A percentile compares a stretch with the other conserved stretches of the same genome.
phyloP scores from a whole-genome alignment of 2,113 vertebrate species.

The Eubucco bourcierii region DNA sequence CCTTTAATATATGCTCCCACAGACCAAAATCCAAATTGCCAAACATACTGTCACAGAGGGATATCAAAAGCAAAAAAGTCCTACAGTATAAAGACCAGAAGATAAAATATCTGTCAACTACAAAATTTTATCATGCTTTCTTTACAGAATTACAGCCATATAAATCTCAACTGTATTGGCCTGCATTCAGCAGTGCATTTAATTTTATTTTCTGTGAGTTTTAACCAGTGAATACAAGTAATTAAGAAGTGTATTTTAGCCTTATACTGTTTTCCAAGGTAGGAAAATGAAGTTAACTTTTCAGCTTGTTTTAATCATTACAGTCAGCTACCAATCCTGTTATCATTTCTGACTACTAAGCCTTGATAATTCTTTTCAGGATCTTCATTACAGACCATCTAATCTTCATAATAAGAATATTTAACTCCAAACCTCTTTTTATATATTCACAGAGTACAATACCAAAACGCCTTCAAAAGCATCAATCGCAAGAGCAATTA shows the following conservation, averaged over 20 bases:
- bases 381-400: neutral
- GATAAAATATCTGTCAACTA: neutral
- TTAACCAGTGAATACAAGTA: neutral
- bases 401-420: neutral
- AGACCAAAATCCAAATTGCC: neutral
- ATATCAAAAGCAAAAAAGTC: neutral
- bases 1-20: neutral
- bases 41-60: neutral
- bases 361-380: neutral
- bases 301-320: neutral
- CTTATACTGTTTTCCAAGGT: neutral
- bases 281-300: neutral
- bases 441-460: neutral
- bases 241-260: neutral
- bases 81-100: neutral
- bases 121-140: neutral
- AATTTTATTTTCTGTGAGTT: neutral
- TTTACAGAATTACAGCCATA: neutral
- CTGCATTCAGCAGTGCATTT: neutral
- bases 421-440: neutral
- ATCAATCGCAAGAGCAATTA: neutral
- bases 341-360: neutral
- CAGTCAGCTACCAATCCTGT: neutral
- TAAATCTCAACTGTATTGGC: neutral
- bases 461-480: neutral